Evolutionary conservation across 2,888 invertebrate species (phyloP), one percentile per base, ranked within the genome.

Genomic region (Emmelina monodactyla): DNA sequence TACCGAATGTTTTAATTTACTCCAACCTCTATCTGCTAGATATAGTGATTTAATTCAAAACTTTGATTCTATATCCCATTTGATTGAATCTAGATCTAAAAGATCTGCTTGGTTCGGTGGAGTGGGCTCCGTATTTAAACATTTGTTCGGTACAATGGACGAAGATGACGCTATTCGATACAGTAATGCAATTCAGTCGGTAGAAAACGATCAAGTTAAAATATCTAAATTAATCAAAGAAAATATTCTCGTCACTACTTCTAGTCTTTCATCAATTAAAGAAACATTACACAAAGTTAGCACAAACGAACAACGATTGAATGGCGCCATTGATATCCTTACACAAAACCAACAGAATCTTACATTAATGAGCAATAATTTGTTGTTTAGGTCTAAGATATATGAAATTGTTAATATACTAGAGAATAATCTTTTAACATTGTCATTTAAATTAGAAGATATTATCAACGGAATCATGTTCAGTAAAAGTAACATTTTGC

Each of bases 21-120:
- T 22, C 6, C 32, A 32, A 22, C 32, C 32, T 13, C n/a, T 32
- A 13, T n/a, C 9, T 11, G 9, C 25, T 7, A 9, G 9, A 7
- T 25, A 7, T 10, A 25, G 11, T 3, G 25, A 25, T 25, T 7
- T 25, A 4, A 3, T 3, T 11, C 25, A 10, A n/a, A 11, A 25
- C 11, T 25, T n/a, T 10, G 11, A 25, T 4, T 25, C 25, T 4
- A 25, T 25, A n/a, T 25, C 25, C n/a, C 25, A 25, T 10, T n/a
- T 25, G 3, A 10, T 29, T 14, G 31, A 32, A 3, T 34, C 7
- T 7, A 38, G 37, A 37, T 9, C 10, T 5, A 46, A 42, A 35
- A 39, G 49, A 9, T 31, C 35, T 3, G 41, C 49, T 2, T 48
- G 49, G 48, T 29, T 49, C 4, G 39, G 39, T 11, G 45, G 41